phyloP scores from a whole-genome alignment of 2,888 invertebrate species.

The Gryllus longicercus region DNA sequence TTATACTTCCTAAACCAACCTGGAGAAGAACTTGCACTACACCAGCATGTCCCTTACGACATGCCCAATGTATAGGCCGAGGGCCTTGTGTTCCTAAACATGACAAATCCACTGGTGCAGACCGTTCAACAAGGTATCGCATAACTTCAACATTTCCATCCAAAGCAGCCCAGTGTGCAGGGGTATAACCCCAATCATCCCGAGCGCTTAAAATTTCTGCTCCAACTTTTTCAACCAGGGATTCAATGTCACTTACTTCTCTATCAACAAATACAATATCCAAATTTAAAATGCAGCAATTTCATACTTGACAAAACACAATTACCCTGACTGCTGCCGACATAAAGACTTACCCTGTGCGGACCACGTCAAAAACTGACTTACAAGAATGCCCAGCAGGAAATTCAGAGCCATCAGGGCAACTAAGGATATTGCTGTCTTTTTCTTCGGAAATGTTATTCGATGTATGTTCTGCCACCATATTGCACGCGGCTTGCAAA shows the following conservation, averaged over 20 bases:
- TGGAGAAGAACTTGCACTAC: constrained; percentile 69
- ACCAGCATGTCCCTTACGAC: constrained; percentile 86
- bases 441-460: constrained; percentile 46
- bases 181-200: constrained; percentile 90
- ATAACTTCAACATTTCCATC: constrained; percentile 88
- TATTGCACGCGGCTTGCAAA: constrained; percentile 74
- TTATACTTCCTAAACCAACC: constrained; percentile 42
- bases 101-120: constrained; percentile 79
- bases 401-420: constrained; percentile 48
- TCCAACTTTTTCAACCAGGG: constrained; percentile 76
- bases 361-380: constrained; percentile 79
- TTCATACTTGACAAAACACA: neutral
- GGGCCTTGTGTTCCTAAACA: constrained; percentile 87
- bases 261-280: constrained; percentile 49
- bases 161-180: constrained; percentile 87
- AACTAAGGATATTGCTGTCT: constrained; percentile 49
- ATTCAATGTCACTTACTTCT: constrained; percentile 78
- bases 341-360: constrained; percentile 64
- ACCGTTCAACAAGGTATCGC: constrained; percentile 78
- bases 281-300: constrained; percentile 18
- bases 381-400: constrained; percentile 55
- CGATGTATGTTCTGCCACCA: constrained; percentile 62
- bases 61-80: constrained; percentile 91
- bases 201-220: constrained; percentile 71
- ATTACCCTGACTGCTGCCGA: neutral